Evolutionary conservation across 1,140 invertebrate genomes (phyloP).

Genomic region (Steinernema khuongi): DNA sequence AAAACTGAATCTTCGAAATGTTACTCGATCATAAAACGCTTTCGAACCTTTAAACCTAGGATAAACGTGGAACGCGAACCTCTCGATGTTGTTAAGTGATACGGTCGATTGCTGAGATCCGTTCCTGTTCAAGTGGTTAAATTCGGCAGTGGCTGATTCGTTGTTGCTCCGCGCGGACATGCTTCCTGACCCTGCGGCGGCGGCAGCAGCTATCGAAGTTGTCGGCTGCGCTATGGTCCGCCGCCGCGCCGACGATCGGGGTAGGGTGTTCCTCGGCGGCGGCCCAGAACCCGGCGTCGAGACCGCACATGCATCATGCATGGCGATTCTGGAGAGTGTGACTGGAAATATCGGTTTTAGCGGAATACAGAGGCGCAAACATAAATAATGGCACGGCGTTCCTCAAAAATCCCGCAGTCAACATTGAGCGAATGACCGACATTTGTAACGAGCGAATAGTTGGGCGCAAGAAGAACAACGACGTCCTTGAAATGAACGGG

Average conservation of each 20-base stretch:
- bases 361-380: no score
- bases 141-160: neutral
- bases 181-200: neutral
- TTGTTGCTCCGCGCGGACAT: neutral
- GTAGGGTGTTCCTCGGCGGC: neutral
- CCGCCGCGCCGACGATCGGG: neutral
- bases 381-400: no score
- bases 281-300: neutral
- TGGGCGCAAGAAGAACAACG: no score
- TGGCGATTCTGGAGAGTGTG: no score
- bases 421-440: no score
- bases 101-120: conserved; percentile 1
- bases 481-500: no score
- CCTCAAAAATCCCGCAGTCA: no score
- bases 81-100: neutral
- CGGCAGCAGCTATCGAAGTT: neutral
- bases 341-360: no score
- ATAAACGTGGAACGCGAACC: neutral
- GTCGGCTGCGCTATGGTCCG: neutral
- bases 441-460: no score
- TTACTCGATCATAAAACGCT: no score
- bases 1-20: no score
- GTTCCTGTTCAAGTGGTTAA: neutral
- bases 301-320: conserved; percentile 6
- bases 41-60: no score